Evolutionary conservation across 2,888 invertebrate genomes (phyloP), one percentile per base, ranked within the genome.

Genomic region (Diarsia rubi): DNA sequence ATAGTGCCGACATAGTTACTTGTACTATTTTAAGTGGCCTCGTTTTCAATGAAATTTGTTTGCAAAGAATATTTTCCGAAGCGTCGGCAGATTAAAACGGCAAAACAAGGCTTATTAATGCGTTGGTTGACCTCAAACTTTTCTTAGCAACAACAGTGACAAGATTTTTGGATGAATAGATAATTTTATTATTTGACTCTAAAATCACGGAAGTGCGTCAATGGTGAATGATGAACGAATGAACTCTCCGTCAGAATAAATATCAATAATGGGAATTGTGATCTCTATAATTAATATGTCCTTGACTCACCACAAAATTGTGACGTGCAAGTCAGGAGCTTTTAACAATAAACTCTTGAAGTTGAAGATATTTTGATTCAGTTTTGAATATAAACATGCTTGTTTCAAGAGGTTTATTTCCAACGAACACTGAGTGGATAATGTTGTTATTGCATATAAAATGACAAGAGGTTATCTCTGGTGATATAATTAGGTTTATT

Each of bases 1-100:
- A 89, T 87, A 86, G 77, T 74, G 44, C 78, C 78, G 78, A 74
- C 78, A 79, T 75, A 81, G 76, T 74, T 80, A 79, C 78, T 74
- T 57, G 79, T 73, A 73, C 79, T 85, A 79, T 85, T 84, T 84
- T 77, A 78, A 77, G 59, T 75, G 86, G 83, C 87, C 87, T 85
- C 81, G 70, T 83, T 87, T 76, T 70, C 65, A 78, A 66, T 71
- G 5, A 70, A 74, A 69, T 52, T 45, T 65, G 75, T 79, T 76
- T 68, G 74, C 62, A 74, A 73, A 77, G 79, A 78, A 78, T 79
- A 75, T 79, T 79, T 83, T 83, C 84, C 73, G 27, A 64, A 69
- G 60, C 57, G 60, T 44, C 8, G 47, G 52, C 66, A 70, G 66
- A 76, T 69, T 71, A 62, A 62, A 66, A 82, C 59, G 27, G 47